Conservation (phyloP, 2,113 vertebrate genomes). For the Saccopteryx bilineata region DNA sequence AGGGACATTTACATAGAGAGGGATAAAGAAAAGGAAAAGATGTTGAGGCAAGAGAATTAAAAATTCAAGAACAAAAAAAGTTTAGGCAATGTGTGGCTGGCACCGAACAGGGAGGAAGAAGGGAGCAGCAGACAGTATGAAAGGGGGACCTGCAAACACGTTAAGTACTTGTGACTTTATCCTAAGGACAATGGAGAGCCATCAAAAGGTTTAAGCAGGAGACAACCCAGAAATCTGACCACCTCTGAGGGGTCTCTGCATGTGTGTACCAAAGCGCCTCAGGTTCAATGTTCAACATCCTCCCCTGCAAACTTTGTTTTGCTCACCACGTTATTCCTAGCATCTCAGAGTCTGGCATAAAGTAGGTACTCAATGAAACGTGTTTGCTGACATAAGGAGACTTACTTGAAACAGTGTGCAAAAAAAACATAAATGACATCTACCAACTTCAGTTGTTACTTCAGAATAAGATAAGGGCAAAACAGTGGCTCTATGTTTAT, state of each 20-base stretch:
- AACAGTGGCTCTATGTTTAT: neutral
- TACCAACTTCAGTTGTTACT: neutral
- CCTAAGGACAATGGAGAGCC: neutral
- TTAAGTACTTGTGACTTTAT: neutral
- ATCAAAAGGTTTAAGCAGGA: neutral
- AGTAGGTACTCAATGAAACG: neutral
- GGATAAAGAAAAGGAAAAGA: neutral
- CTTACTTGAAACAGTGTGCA: neutral
- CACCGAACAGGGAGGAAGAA: neutral
- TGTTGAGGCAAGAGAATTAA: neutral
- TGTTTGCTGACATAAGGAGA: neutral
- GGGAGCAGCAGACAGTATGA: neutral
- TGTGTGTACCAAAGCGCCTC: neutral
- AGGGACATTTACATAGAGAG: neutral
- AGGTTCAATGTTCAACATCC: neutral
- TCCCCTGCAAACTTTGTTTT: neutral
- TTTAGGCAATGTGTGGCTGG: neutral
- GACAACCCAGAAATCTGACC: neutral
- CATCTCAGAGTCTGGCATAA: neutral
- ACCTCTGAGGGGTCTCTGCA: neutral
- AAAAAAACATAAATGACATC: neutral
- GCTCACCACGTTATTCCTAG: neutral
- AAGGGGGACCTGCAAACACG: neutral
- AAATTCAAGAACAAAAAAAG: conserved; percentile 3
- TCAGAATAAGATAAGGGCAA: neutral